Conservation (phyloP, 2,113 vertebrate species). For the Sminthopsis crassicaudata region DNA sequence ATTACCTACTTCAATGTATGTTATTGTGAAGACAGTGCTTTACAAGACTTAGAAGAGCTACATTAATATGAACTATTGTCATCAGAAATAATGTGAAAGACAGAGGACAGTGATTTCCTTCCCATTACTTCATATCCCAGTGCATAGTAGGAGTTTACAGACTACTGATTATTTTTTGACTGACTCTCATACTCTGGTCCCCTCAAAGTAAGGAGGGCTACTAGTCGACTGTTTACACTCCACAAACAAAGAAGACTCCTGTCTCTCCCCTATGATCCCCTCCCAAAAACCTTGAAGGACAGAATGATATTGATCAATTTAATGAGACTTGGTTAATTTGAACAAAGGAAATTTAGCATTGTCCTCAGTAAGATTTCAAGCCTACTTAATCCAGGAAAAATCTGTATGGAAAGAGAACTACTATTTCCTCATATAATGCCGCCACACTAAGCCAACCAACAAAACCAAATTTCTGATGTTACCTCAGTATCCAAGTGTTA, state of each 20-base stretch:
- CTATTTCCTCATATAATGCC: not conserved
- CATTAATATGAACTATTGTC: not conserved
- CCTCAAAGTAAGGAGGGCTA: not conserved
- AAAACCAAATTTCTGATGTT: not conserved
- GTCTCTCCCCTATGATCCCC: not conserved
- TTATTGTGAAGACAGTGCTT: not conserved
- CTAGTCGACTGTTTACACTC: not conserved
- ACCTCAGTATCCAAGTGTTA: not conserved
- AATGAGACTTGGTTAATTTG: not conserved
- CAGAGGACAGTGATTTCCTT: not conserved
- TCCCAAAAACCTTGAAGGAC: not conserved
- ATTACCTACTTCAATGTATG: not conserved
- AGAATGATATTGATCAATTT: not conserved
- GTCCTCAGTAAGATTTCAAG: not conserved
- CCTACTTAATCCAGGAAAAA: not conserved
- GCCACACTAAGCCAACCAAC: not conserved
- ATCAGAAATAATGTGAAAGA: not conserved
- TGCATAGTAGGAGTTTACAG: not conserved
- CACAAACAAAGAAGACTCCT: not conserved
- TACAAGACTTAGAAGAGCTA: not conserved
- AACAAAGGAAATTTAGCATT: not conserved
- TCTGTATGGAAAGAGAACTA: not conserved
- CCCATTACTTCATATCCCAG: not conserved
- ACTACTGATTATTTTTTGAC: not conserved
- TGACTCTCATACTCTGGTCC: not conserved